Evolutionary conservation across 2,888 invertebrate genomes (phyloP), one percentile per base, ranked within the genome.

Genomic region (Campoplex capitator): DNA sequence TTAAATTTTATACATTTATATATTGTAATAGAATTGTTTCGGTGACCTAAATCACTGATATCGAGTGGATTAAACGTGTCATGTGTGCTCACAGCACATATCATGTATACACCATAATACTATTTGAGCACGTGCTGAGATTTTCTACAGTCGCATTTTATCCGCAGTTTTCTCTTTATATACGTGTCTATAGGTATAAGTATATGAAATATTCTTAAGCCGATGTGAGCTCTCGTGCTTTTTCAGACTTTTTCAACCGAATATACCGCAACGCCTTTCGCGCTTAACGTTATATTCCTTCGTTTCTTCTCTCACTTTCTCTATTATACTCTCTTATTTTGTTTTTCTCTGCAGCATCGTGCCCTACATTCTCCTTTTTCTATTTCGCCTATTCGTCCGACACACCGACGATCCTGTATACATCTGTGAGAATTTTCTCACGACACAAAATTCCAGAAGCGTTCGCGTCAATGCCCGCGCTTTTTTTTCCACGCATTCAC

Each of bases 211-310:
- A 83, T 62, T 28, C 48, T 38, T 23, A 54, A 45, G n/a, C 32
- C 67, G 32, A 6, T 62, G 73, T 68, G 65, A 76, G 54, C 71
- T 38, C 71, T 38, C 68, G 35, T 73, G 56, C 75, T 67, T 76
- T 83, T 83, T 65, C 81, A 62, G 83, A 87, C 88, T 79, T 85
- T 75, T 70, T 67, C 74, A 75, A 73, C 74, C 67, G 83, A 23
- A 23, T 85, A 88, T 86, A 78, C 83, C 38, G 76, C 86, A 84
- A 84, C 78, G 81, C 73, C 68, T 88, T 83, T 75, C 68, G 62
- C 84, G 87, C 85, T 85, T 87, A 23, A 81, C 45, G 6, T 58
- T 74, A 77, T 35, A 3, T 16, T 48, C 42, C 9, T 7, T 42
- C 42, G 42, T 42, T 42, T 6, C 38, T 38, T 38, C 3, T 82